Evolutionary conservation across 2,888 invertebrate genomes (phyloP), one percentile per base, ranked within the genome.

Genomic region (Timema podura): DNA sequence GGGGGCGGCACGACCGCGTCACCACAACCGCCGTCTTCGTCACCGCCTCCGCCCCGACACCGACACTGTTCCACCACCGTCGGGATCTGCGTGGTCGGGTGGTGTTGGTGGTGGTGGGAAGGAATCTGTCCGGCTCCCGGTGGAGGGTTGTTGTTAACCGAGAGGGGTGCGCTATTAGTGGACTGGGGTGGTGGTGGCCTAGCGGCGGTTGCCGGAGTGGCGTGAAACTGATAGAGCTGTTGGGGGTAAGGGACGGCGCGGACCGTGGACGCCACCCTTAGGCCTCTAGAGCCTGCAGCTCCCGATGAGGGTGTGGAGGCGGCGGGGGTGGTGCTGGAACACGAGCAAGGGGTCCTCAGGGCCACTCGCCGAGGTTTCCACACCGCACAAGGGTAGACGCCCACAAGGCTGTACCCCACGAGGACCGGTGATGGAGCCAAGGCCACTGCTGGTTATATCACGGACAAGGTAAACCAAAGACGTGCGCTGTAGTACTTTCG

Each of bases 311-410:
- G 30, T 11, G 67, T 48, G 70, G 59, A 45, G 74, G 75, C 76
- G 74, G 76, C 75, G 70, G 76, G 74, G 65, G 77, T 74, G 68
- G 77, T 75, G 10, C n/a, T 45, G 54, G 54, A 49, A n/a, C 49
- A 45, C 46, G 64, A 57, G 68, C 65, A 16, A 16, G 13, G 69
- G 48, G 45, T 64, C 66, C 59, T 54, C 61, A 51, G 48, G 8
- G 66, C 69, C 49, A 59, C 70, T 44, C 71, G 61, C 30, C 74
- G 70, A 75, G 82, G 82, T 77, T 82, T 83, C 81, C 83, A 83
- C 79, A 84, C 83, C 78, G 84, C 83, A 80, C 83, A 84, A 74
- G 84, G 83, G 81, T 83, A 83, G 80, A 84, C 83, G 81, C 84
- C 84, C 76, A 84, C 82, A 77, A 84, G 83, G 82, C 83, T 84